Evolutionary conservation across 2,888 invertebrate genomes (phyloP), one percentile per base, ranked within the genome.

Genomic region (Synergus itoensis): DNA sequence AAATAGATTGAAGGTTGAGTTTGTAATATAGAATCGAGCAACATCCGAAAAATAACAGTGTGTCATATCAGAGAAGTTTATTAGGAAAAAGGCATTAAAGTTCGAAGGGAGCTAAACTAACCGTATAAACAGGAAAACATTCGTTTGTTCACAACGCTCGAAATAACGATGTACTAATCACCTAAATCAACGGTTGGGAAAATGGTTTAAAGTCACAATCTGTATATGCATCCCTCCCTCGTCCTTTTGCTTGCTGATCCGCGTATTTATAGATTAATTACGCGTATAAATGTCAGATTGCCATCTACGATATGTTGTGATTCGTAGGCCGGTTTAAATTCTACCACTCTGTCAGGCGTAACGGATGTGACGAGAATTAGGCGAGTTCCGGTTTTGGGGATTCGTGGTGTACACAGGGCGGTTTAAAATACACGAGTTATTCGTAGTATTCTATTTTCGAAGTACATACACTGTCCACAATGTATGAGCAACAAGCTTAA

Each of bases 331-430:
- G 48, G 77, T 80, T 78, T 63, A 80, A 80, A 81, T 81, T 80
- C 80, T 78, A 78, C 60, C 77, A 73, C 73, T 62, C 76, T 75
- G 64, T 80, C 78, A 76, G 78, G 78, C 73, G 77, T 78, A 78
- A 81, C 80, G 65, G 62, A 79, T 76, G 76, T 76, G 78, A 81
- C 64, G 79, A 78, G 78, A 77, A 82, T 77, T 80, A 82, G 80
- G 78, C 77, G 62, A 62, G 75, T 80, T 78, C 78, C 78, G 78
- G 78, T 78, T 80, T 80, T 65, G 77, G 53, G 79, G 76, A 65
- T 80, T 77, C 78, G 18, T 43, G 28, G 45, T 41, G 16, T 57
- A 16, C 69, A 63, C 67, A 64, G 78, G 43, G 73, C 45, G 41
- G 64, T 12, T 48, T 63, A 57, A 67, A 78, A 69, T 78, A 63